Evolutionary conservation across 2,888 invertebrate genomes (phyloP).

Genomic region (Macaria notata): DNA sequence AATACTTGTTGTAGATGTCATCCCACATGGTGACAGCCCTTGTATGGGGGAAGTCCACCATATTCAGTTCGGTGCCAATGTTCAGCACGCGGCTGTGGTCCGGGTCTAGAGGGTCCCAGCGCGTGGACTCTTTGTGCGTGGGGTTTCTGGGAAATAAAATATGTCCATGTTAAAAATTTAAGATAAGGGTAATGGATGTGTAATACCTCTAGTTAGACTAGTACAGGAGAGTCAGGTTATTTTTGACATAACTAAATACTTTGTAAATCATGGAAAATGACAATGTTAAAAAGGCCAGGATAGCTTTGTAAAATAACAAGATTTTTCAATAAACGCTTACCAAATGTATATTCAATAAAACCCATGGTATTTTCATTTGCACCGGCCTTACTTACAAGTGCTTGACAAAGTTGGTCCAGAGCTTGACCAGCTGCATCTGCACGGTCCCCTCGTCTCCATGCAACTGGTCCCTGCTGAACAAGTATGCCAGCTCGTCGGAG

Average conservation of each 20-base stretch:
- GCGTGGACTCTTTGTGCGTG: constrained; percentile 19
- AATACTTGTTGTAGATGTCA: constrained; percentile 65
- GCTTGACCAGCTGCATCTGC: constrained; percentile 48
- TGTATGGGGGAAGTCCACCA: constrained; percentile 54
- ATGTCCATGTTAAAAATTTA: too few relatives aligned
- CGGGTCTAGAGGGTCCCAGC: constrained; percentile 52
- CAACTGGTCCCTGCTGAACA: constrained; percentile 52
- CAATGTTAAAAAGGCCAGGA: too few relatives aligned
- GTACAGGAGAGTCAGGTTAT: too few relatives aligned
- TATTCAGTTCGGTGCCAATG: constrained; percentile 51
- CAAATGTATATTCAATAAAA: too few relatives aligned
- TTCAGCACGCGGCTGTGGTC: constrained; percentile 51
- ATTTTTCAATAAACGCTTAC: too few relatives aligned
- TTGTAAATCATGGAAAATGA: too few relatives aligned
- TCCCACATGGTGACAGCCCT: constrained; percentile 54
- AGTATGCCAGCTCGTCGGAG: constrained; percentile 66
- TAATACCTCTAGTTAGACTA: too few relatives aligned
- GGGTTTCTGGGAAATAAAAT: constrained; percentile 24
- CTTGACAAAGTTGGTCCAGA: constrained; percentile 72
- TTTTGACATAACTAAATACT: too few relatives aligned
- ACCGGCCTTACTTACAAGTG: constrained; percentile 54
- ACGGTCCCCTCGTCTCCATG: constrained; percentile 55
- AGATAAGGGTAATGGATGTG: too few relatives aligned
- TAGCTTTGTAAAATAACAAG: too few relatives aligned
- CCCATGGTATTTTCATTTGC: too few relatives aligned